Percentiles rank a stretch among this genome's conserved stretches.
These are phyloP conservation scores for Planiliza haematocheilus DNA, from an alignment of 2,113 vertebrate genomes.

Conservation along the genomic window DNA sequence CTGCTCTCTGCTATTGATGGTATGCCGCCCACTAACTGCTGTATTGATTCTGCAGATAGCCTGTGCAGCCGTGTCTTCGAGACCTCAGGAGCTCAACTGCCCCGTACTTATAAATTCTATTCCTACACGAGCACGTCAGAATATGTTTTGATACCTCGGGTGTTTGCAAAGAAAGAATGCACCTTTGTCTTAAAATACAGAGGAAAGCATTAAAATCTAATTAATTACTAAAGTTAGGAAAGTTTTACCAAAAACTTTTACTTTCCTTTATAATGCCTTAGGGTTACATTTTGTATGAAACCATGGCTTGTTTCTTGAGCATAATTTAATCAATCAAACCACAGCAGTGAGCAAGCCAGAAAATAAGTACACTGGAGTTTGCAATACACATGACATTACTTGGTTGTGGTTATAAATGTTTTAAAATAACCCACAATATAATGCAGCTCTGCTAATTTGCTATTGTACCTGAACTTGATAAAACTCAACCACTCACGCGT, in stretches of 20 bases:
- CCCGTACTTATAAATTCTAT: conserved; percentile 32
- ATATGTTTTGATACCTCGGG: conserved; percentile 21
- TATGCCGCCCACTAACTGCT: conserved; percentile 77
- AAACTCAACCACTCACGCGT: no score
- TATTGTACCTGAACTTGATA: no score
- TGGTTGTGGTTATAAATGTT: no score
- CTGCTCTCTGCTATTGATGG: conserved; percentile 96
- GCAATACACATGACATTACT: no score
- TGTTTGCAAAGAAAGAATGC: conserved; percentile 30
- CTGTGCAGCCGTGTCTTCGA: background rate
- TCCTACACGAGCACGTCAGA: background rate
- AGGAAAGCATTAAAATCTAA: conserved; percentile 10
- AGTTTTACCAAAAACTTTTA: conserved; percentile 12
- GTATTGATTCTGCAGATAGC: conserved; percentile 33
- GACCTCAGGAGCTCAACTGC: conserved; percentile 23
- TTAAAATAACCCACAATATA: no score
- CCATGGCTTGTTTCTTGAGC: no score
- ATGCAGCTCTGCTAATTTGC: no score
- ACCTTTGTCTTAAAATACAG: background rate
- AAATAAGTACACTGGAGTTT: no score
- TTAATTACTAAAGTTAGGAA: conserved; percentile 14
- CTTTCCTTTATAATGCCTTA: background rate
- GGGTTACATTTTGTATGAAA: no score
- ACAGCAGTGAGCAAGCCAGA: no score
- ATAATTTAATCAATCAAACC: no score